Conservation (phyloP, 2,797 vertebrate genomes). For the Halcyon chelicuti region DNA sequence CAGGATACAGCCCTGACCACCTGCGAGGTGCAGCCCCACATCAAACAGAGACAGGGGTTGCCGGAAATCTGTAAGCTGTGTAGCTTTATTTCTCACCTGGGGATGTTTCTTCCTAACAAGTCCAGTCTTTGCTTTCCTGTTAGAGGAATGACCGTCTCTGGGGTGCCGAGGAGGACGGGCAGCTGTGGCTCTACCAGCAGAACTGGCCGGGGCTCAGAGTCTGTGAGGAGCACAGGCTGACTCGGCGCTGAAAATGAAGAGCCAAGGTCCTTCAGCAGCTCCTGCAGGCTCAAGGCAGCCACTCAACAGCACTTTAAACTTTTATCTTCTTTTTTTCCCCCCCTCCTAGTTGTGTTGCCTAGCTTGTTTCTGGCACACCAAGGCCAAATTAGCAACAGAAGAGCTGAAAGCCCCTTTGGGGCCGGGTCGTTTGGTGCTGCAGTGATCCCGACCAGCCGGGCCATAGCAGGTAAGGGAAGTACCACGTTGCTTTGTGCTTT, state of each 20-base stretch:
- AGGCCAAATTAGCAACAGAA: accelerated
- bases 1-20: background rate
- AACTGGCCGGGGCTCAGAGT: background rate
- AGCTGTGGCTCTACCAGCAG: background rate
- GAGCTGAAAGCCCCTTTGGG: background rate
- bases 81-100: background rate
- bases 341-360: background rate
- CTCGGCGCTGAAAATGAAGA: accelerated
- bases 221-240: background rate
- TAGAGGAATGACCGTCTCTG: background rate
- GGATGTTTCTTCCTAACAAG: background rate
- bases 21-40: background rate
- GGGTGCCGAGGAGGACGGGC: accelerated
- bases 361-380: background rate
- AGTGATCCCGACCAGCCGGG: accelerated
- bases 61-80: background rate
- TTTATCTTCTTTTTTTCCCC: background rate
- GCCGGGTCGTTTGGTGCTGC: accelerated
- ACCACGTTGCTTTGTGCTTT: background rate
- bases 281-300: background rate
- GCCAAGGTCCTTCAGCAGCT: background rate
- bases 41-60: background rate
- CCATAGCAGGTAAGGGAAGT: background rate
- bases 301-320: background rate
- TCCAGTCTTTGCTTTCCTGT: background rate